Evolutionary conservation across 2,113 vertebrate genomes (phyloP).

Genomic region (Prionailurus bengalensis): DNA sequence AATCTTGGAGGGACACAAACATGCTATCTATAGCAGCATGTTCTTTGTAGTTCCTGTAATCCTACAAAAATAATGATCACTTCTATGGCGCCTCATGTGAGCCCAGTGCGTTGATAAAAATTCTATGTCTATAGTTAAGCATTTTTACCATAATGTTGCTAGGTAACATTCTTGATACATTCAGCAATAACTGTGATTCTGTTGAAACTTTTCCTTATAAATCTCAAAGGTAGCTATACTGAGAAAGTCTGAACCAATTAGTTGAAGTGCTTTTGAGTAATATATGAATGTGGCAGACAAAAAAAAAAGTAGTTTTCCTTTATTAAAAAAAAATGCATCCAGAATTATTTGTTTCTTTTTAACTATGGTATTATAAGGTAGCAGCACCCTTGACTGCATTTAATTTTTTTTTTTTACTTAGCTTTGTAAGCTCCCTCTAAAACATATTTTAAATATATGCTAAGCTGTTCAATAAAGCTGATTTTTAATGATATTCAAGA

Average conservation of each 20-base stretch:
- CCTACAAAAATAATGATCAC: background rate
- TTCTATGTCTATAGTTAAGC: background rate
- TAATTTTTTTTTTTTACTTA: slow-evolving; percentile 55
- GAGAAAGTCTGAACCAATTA: background rate
- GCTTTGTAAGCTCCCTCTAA: slow-evolving; percentile 48
- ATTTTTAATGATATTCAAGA: slow-evolving; percentile 78
- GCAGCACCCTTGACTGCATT: background rate
- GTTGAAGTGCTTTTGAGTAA: background rate
- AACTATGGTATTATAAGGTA: background rate
- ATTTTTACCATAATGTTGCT: background rate
- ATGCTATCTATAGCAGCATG: background rate
- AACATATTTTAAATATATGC: slow-evolving; percentile 40
- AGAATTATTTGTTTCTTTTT: slow-evolving; percentile 61
- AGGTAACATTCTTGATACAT: too few species aligned
- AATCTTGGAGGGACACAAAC: background rate
- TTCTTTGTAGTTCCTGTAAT: background rate
- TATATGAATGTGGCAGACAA: background rate
- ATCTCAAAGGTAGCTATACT: background rate
- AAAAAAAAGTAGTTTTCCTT: background rate
- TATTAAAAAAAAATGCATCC: slow-evolving; percentile 31
- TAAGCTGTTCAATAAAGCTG: slow-evolving; percentile 70
- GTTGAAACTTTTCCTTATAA: background rate
- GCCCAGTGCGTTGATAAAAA: background rate
- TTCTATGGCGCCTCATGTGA: background rate
- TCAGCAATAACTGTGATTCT: background rate